Conservation (phyloP, 2,797 vertebrate genomes). For the Loriculus beryllinus region DNA sequence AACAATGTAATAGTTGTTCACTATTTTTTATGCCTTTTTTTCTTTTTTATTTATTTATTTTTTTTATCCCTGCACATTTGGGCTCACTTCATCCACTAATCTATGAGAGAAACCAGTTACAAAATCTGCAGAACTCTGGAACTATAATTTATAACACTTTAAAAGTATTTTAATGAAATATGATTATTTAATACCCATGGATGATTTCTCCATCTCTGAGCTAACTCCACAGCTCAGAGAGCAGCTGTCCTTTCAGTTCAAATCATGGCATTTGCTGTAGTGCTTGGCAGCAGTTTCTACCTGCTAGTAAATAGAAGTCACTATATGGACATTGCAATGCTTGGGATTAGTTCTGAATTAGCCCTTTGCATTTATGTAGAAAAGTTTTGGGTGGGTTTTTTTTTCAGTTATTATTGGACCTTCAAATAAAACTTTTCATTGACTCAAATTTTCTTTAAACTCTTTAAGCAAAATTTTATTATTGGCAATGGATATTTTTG, state of each 20-base stretch:
- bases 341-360: background rate
- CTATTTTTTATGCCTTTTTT: background rate
- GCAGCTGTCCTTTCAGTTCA: background rate
- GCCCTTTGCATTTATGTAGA: background rate
- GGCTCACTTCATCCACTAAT: slow-evolving; percentile 10
- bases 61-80: background rate
- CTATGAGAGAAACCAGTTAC: background rate
- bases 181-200: background rate
- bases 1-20: slow-evolving; percentile 28
- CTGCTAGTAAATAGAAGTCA: background rate
- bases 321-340: background rate
- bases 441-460: background rate
- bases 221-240: background rate
- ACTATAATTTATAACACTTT: background rate
- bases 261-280: background rate
- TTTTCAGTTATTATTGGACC: background rate
- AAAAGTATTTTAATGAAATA: background rate
- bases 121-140: background rate
- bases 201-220: background rate
- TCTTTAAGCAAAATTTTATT: background rate
- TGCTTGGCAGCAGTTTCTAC: background rate
- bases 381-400: background rate
- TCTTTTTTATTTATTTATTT: background rate
- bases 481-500: background rate
- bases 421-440: background rate